phyloP scores from a whole-genome alignment of 1,140 invertebrate genomes.

The Theocolax elegans region DNA sequence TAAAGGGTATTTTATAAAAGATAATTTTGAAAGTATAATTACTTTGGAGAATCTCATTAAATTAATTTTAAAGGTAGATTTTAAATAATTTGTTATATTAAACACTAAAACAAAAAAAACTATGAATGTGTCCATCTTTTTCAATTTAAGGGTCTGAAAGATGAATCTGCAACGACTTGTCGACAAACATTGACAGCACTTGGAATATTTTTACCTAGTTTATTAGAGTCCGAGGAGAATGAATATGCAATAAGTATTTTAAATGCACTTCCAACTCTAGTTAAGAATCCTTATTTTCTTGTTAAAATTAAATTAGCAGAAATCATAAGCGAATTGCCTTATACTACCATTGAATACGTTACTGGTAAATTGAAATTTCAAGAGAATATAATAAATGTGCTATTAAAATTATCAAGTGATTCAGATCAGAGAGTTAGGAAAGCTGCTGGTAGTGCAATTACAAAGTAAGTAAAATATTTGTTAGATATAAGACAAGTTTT shows the following conservation, averaged over 20 bases:
- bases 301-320: conserved; percentile 82
- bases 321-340: conserved; percentile 72
- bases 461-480: conserved; percentile 76
- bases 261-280: conserved; percentile 72
- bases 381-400: conserved; percentile 72
- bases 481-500: not conserved
- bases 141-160: conserved; percentile 72
- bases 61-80: conserved; percentile 68
- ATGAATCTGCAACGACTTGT: conserved; percentile 76
- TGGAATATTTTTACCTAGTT: conserved; percentile 69
- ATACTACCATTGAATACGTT: conserved; percentile 66
- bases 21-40: conserved; percentile 50
- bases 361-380: conserved; percentile 68
- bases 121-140: too few relatives aligned
- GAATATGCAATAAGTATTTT: conserved; percentile 69
- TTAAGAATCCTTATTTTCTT: conserved; percentile 86
- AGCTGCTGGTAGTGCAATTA: conserved; percentile 75
- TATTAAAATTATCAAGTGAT: conserved; percentile 77
- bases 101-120: too few relatives aligned
- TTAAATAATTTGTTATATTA: too few relatives aligned
- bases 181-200: conserved; percentile 74
- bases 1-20: conserved; percentile 63
- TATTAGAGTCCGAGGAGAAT: conserved; percentile 73
- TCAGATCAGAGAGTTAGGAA: conserved; percentile 82
- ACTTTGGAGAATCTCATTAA: conserved; percentile 66